Base-by-base conservation (phyloP, 2,888 invertebrate species). In the Tigriopus californicus region DNA sequence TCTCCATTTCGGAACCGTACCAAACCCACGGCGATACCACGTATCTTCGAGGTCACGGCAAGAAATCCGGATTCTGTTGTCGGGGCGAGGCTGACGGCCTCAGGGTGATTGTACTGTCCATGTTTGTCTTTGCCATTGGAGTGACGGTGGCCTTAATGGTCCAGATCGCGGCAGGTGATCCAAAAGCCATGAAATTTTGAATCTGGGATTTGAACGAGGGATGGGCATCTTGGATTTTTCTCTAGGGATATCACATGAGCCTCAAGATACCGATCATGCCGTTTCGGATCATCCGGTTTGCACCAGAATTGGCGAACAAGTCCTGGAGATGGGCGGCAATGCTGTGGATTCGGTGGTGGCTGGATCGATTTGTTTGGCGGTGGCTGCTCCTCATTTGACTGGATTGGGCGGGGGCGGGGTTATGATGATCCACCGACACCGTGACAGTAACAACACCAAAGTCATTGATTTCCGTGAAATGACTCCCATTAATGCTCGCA, bases 331-430 rank as follows among this genome's bases (percentile, higher is more conserved):
- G 65, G 81, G 80, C 53, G 84, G 85, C 15, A 80, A 76, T 72
- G 82, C 85, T 20, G 74, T 83, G 0, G 86, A 87, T 74, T 85
- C 85, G 59, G 81, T 82, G 42, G 76, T 81, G 59, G 80, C 81
- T 41, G 77, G 81, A 56, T 77, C 82, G 51, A 75, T 87, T 61
- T 87, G 87, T 70, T 75, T 83, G 64, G 78, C 81, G 51, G 80
- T 85, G 44, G 75, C 81, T 24, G 76, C 80, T 64, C 82, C 83
- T 58, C 83, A 85, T 67, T 74, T 78, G 64, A 81, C 82, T 40
- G 80, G 85, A 42, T 72, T 87, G 46, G 85, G 86, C 68, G 83
- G 84, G 63, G 82, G 81, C 65, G 85, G 85, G 1, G 77, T 80
- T 53, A 70, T 85, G 67, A 68, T 85, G 66, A 76, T 83, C 66